phyloP scores from a whole-genome alignment of 2,797 vertebrate species.

The Anguilla obscura region DNA sequence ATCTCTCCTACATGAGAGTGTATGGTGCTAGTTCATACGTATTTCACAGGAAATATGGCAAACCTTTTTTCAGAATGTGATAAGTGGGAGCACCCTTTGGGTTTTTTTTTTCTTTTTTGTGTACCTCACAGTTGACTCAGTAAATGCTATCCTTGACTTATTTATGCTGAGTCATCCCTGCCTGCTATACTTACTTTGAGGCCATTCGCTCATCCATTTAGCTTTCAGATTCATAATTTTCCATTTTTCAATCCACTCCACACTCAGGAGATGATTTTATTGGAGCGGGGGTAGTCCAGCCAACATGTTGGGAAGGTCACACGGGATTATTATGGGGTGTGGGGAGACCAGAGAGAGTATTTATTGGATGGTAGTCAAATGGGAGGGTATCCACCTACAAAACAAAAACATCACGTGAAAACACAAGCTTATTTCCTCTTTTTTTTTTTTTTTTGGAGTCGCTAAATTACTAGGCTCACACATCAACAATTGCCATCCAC shows the following conservation, averaged over 20 bases:
- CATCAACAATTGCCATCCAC: not conserved
- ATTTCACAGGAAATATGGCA: not conserved
- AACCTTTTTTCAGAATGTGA: not conserved
- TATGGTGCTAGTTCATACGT: not conserved
- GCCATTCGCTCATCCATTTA: not conserved
- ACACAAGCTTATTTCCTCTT: not conserved
- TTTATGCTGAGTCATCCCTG: not conserved
- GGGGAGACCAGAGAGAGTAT: not conserved
- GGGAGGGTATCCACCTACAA: not conserved
- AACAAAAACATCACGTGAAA: not conserved
- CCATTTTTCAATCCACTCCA: not conserved
- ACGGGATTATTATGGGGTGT: not conserved
- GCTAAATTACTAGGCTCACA: not conserved
- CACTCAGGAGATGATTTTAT: not conserved
- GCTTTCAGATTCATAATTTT: not conserved
- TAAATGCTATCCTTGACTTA: not conserved
- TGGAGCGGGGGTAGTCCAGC: not conserved
- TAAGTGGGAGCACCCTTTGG: not conserved
- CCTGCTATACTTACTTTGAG: not conserved
- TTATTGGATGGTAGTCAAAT: not conserved
- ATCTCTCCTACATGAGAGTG: not conserved
- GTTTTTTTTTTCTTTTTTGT: not conserved
- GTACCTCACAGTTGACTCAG: not conserved
- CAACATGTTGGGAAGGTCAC: not conserved
- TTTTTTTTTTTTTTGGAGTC: not conserved